Conservation (phyloP, 2,797 vertebrate species). For the Cheirogaleus major region DNA sequence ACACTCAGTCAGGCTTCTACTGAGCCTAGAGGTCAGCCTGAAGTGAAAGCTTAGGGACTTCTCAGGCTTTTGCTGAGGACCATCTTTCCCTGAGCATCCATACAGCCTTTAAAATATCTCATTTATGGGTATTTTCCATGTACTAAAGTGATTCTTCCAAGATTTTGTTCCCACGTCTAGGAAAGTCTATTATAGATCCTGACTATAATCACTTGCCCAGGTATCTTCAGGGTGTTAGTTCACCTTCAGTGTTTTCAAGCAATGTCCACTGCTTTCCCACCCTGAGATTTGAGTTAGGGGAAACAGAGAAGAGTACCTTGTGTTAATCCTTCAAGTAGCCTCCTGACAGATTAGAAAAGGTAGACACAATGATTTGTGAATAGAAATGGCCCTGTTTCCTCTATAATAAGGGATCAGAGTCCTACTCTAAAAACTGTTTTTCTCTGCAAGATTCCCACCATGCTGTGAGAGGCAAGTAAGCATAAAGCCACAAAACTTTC, state of each 20-base stretch:
- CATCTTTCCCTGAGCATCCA: background rate
- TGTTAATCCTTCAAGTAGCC: background rate
- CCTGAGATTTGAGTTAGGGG: background rate
- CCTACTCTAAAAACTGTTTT: background rate
- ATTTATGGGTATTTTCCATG: background rate
- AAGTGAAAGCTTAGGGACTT: background rate
- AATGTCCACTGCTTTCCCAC: background rate
- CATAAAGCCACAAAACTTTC: background rate
- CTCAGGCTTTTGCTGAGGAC: background rate
- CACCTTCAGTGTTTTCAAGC: background rate
- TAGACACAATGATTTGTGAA: background rate
- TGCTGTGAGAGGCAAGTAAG: background rate
- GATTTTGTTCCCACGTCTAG: background rate
- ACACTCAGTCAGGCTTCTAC: background rate
- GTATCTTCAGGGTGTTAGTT: background rate
- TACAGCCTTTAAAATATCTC: background rate
- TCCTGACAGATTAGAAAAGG: background rate
- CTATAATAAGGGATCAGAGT: background rate
- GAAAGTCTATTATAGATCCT: background rate
- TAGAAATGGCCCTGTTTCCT: background rate
- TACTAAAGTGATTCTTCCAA: background rate
- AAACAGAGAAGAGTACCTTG: background rate
- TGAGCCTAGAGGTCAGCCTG: background rate
- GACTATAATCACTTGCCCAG: background rate
- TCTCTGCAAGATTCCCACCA: background rate